phyloP scores from a whole-genome alignment of 2,113 vertebrate species.

The Pao palembangensis region DNA sequence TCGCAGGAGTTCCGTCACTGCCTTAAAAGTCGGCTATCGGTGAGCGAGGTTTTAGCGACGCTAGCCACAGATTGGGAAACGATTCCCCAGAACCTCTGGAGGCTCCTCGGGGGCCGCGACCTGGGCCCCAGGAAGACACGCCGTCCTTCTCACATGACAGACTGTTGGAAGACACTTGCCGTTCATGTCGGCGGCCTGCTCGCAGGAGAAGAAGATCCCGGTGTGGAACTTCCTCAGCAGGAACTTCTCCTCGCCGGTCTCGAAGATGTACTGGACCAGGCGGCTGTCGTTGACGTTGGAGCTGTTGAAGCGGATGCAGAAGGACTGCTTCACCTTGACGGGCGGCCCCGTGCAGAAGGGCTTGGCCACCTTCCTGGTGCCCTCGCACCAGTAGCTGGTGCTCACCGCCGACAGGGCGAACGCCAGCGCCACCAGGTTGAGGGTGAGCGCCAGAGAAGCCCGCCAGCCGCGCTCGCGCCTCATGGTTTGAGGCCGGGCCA shows the following conservation, averaged over 20 bases:
- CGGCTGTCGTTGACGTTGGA: slow-evolving; percentile 73
- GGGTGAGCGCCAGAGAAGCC: slow-evolving; percentile 79
- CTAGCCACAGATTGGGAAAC: too few relatives aligned
- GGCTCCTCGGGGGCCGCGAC: too few relatives aligned
- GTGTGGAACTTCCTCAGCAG: slow-evolving; percentile 80
- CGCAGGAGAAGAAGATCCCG: slow-evolving; percentile 88
- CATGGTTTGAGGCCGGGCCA: slow-evolving; percentile 59
- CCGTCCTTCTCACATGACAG: neutral
- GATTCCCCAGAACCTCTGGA: too few relatives aligned
- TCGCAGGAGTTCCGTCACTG: neutral
- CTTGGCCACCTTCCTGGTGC: slow-evolving; percentile 82
- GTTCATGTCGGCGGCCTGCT: slow-evolving; percentile 75
- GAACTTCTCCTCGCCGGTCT: slow-evolving; percentile 86
- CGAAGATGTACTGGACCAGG: slow-evolving; percentile 84
- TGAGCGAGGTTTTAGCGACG: too few relatives aligned
- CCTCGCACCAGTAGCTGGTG: slow-evolving; percentile 91
- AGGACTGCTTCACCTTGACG: slow-evolving; percentile 58
- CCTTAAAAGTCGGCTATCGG: neutral
- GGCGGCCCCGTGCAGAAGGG: slow-evolving; percentile 79
- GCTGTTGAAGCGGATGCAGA: slow-evolving; percentile 82
- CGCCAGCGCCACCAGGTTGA: slow-evolving; percentile 79
- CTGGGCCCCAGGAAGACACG: too few relatives aligned
- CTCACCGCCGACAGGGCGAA: slow-evolving; percentile 82
- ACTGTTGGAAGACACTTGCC: slow-evolving; percentile 78
- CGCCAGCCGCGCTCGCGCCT: slow-evolving; percentile 71